phyloP scores from a whole-genome alignment of 2,113 vertebrate species.

The Leiothrix lutea region DNA sequence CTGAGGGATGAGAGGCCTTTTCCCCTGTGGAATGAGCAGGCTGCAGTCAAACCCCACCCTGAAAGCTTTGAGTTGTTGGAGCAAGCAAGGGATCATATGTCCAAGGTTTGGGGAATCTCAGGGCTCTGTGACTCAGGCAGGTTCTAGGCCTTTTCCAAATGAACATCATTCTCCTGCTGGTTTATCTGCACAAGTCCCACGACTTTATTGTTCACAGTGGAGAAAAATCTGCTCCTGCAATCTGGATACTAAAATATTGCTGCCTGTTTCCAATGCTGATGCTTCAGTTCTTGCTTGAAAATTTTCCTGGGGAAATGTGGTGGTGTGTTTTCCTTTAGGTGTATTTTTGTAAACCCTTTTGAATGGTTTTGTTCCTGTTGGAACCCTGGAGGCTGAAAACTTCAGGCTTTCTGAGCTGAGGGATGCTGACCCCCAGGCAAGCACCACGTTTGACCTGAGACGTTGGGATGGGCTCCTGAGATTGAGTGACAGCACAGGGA shows the following conservation, averaged over 20 bases:
- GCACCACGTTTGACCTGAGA: no score
- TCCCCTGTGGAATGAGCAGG: not conserved
- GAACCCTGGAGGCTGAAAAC: no score
- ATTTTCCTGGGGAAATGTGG: not conserved
- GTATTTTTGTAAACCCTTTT: no score
- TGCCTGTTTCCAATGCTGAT: not conserved
- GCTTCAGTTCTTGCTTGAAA: not conserved
- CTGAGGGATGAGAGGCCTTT: not conserved
- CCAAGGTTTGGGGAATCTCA: not conserved
- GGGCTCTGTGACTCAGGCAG: not conserved
- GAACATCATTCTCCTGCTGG: not conserved
- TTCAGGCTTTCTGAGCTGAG: no score
- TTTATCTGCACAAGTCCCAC: not conserved
- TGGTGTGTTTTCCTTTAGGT: no score
- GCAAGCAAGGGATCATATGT: not conserved
- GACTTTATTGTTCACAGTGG: not conserved
- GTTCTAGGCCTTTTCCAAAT: not conserved
- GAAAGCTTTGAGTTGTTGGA: not conserved
- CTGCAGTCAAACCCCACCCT: not conserved
- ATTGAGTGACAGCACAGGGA: no score
- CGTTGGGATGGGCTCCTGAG: no score
- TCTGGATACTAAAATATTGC: not conserved
- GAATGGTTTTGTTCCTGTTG: no score
- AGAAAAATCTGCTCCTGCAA: not conserved
- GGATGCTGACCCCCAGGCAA: no score